These are phyloP conservation scores for Aphaenogaster rudis DNA, from an alignment of 1,140 invertebrate genomes.

Conservation along the genomic window DNA sequence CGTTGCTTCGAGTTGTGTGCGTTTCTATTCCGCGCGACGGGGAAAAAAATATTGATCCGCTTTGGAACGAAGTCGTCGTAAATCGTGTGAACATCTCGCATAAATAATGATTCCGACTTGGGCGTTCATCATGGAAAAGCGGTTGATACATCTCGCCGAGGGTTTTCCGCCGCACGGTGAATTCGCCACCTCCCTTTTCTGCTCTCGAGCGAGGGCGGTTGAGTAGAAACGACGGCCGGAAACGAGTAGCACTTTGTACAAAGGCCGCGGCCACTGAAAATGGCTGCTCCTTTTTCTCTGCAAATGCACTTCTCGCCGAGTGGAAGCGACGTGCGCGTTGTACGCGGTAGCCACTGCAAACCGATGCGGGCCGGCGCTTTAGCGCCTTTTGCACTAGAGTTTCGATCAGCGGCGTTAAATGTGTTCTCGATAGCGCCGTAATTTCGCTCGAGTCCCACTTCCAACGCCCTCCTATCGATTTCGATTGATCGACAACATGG, in stretches of 20 bases:
- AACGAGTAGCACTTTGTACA: conserved; percentile 76
- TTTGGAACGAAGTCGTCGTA: conserved; percentile 29
- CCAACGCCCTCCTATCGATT: conserved; percentile 33
- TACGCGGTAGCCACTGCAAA: conserved; percentile 22
- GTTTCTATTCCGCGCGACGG: background rate
- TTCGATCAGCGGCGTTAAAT: conserved; percentile 65
- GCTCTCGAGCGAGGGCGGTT: conserved; percentile 2
- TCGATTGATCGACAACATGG: conserved; percentile 62
- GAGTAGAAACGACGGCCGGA: conserved; percentile 67
- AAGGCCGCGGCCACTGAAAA: conserved; percentile 69
- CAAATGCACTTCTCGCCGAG: conserved; percentile 72
- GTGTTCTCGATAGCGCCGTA: conserved; percentile 63
- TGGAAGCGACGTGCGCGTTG: conserved; percentile 55
- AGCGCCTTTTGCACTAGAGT: conserved; percentile 48
- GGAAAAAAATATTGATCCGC: conserved; percentile 16
- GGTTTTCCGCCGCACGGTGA: conserved; percentile 16
- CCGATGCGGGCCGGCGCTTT: conserved; percentile 30
- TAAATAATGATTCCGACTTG: conserved; percentile 54
- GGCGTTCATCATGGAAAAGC: conserved; percentile 42
- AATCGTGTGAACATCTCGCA: conserved; percentile 28
- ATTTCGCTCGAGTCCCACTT: conserved; percentile 63
- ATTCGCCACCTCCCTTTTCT: conserved; percentile 38
- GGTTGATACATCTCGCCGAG: conserved; percentile 47
- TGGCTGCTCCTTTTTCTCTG: conserved; percentile 72
- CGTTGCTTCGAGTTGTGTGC: background rate